Evolutionary conservation across 2,113 vertebrate species (phyloP).

Genomic region (Aix galericulata): DNA sequence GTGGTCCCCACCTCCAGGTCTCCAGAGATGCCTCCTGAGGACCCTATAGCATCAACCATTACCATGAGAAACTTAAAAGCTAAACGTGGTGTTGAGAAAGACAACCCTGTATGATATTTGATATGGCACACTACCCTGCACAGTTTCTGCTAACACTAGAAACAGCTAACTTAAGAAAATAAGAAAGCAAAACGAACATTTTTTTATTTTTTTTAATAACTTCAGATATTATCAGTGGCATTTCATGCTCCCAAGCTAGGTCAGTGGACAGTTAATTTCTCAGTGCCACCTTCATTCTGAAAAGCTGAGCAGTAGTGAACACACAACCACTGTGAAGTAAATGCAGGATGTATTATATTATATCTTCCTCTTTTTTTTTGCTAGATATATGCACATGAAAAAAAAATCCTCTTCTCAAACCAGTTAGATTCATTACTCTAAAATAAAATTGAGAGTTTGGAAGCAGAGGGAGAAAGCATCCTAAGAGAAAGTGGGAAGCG

Average conservation of each 20-base stretch:
- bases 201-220: not conserved
- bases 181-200: not conserved
- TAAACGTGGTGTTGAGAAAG: not conserved
- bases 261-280: not conserved
- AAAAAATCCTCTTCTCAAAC: not conserved
- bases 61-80: not conserved
- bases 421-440: not conserved
- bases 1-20: not conserved
- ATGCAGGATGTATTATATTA: not conserved
- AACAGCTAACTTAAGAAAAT: not conserved
- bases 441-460: not conserved
- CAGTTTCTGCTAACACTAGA: not conserved
- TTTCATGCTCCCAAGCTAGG: not conserved
- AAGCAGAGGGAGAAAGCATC: slow-evolving; percentile 7
- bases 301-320: not conserved
- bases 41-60: not conserved
- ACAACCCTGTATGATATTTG: not conserved
- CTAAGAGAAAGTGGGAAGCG: slow-evolving; percentile 4
- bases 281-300: not conserved
- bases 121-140: not conserved
- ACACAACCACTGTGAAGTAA: not conserved
- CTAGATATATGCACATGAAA: not conserved
- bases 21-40: not conserved
- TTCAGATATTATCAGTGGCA: not conserved
- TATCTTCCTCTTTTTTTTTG: not conserved